Percentiles rank a stretch among this genome's conserved stretches.
Conservation (phyloP, 1,140 invertebrate genomes). For the Zaprionus camerounensis region DNA sequence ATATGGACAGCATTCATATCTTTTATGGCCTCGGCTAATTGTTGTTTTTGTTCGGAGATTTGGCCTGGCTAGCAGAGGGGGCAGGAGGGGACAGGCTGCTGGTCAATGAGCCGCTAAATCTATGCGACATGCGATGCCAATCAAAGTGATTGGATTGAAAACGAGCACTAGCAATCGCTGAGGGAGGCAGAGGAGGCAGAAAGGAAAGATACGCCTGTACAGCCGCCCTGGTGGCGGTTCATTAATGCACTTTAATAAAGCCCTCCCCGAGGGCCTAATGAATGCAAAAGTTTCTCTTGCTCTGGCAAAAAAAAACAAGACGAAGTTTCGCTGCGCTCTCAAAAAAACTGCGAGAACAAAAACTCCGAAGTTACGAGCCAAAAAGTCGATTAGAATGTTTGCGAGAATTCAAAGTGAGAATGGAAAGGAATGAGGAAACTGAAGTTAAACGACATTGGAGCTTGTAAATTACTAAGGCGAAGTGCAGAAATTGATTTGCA, state of each 20-base stretch:
- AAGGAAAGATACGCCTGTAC: not conserved
- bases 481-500: not conserved
- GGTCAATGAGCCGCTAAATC: slow-evolving; percentile 75
- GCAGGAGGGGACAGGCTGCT: not conserved
- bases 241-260: slow-evolving; percentile 73
- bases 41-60: slow-evolving; percentile 48
- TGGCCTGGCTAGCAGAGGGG: not conserved
- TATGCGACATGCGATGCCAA: slow-evolving; percentile 80
- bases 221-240: slow-evolving; percentile 38
- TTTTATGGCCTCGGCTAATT: slow-evolving; percentile 74
- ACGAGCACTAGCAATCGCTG: not conserved
- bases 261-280: slow-evolving; percentile 33
- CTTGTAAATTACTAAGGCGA: not conserved
- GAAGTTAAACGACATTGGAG: not conserved
- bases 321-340: slow-evolving; percentile 21
- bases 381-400: slow-evolving; percentile 29
- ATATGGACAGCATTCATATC: slow-evolving; percentile 58
- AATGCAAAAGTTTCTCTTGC: slow-evolving; percentile 54
- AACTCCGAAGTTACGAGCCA: too few relatives aligned
- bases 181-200: not conserved
- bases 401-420: not conserved
- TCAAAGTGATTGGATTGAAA: slow-evolving; percentile 65
- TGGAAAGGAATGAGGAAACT: not conserved
- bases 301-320: slow-evolving; percentile 11
- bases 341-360: not conserved